Percentiles rank a stretch among this genome's conserved stretches.
Evolutionary conservation across 2,888 invertebrate species (phyloP).

Genomic region (Lithophane socia): DNA sequence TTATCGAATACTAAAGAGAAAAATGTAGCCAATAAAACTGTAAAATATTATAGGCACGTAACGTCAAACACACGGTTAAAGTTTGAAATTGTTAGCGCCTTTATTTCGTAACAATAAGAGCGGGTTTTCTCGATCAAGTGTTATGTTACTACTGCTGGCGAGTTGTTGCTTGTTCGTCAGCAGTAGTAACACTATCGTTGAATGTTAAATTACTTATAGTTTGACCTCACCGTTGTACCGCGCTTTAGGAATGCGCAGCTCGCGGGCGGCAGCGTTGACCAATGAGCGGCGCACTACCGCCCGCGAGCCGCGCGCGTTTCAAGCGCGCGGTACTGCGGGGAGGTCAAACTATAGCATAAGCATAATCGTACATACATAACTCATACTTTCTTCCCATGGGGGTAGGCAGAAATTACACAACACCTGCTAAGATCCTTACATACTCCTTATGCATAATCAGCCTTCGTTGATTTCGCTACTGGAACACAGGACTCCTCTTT

Average conservation of each 20-base stretch:
- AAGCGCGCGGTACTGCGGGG: too few relatives aligned
- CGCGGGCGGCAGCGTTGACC: too few relatives aligned
- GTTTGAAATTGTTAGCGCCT: background rate
- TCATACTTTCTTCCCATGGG: too few relatives aligned
- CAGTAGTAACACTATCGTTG: background rate
- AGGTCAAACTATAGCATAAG: background rate
- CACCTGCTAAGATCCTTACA: too few relatives aligned
- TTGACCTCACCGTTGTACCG: too few relatives aligned
- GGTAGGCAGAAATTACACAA: too few relatives aligned
- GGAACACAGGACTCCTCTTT: background rate
- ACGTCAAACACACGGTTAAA: background rate
- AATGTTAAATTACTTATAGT: background rate
- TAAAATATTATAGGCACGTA: background rate
- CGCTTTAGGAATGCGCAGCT: too few relatives aligned
- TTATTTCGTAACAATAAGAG: background rate
- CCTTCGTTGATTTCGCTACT: too few relatives aligned
- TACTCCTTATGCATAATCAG: background rate
- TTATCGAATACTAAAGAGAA: constrained; percentile 94
- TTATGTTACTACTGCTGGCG: background rate
- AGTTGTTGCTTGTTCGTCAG: too few relatives aligned
- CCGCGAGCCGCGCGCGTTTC: too few relatives aligned
- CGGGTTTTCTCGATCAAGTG: background rate
- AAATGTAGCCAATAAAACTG: background rate
- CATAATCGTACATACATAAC: background rate
- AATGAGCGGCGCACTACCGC: too few relatives aligned